A percentile compares a stretch with the other conserved stretches of the same genome.
phyloP scores from a whole-genome alignment of 2,113 vertebrate genomes.

The Lagopus muta region DNA sequence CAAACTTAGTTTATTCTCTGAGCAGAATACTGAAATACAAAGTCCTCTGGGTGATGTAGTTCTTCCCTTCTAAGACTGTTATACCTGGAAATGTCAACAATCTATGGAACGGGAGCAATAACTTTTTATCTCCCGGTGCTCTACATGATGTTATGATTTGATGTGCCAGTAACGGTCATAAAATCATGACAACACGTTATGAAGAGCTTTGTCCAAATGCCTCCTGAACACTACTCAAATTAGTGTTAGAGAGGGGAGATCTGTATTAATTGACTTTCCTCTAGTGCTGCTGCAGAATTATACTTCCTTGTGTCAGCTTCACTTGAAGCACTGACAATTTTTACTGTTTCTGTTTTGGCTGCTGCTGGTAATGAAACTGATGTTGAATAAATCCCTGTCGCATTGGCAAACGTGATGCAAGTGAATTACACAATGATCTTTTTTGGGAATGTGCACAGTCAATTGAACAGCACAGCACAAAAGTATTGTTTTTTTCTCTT shows the following conservation, averaged over 20 bases:
- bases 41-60: too few relatives aligned
- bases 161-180: too few relatives aligned
- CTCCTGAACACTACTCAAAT: not conserved
- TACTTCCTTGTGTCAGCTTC: not conserved
- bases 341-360: not conserved
- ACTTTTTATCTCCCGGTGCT: too few relatives aligned
- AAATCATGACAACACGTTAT: not conserved
- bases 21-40: too few relatives aligned
- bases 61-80: too few relatives aligned
- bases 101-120: too few relatives aligned
- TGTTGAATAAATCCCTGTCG: not conserved
- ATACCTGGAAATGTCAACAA: too few relatives aligned
- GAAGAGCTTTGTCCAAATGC: not conserved
- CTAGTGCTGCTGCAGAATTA: not conserved
- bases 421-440: rapidly evolving
- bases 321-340: not conserved
- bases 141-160: too few relatives aligned
- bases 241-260: not conserved
- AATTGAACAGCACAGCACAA: not conserved
- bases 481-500: rapidly evolving
- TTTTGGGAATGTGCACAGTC: not conserved
- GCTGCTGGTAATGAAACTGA: not conserved
- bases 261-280: not conserved
- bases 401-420: not conserved
- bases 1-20: too few relatives aligned